phyloP scores from a whole-genome alignment of 2,888 invertebrate genomes.

The Belgica antarctica region DNA sequence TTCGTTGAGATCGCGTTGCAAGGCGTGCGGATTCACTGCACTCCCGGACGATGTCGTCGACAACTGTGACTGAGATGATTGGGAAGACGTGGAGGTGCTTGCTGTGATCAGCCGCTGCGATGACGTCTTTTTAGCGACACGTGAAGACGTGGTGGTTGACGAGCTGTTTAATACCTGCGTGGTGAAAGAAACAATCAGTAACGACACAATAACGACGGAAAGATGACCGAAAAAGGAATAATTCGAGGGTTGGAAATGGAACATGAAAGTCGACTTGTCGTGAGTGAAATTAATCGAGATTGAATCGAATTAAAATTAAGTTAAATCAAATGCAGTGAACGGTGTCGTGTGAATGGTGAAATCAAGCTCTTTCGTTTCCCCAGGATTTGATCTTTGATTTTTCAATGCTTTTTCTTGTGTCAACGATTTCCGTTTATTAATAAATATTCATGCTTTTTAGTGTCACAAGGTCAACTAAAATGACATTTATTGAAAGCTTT shows the following conservation, averaged over 20 bases:
- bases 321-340: no score
- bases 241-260: neutral
- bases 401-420: no score
- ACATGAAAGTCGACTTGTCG: neutral
- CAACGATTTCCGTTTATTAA: no score
- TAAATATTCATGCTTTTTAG: no score
- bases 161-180: slow-evolving; percentile 54
- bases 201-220: neutral
- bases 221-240: neutral
- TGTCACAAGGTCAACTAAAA: no score
- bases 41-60: slow-evolving; percentile 57
- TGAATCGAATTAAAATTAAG: no score
- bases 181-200: neutral
- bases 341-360: no score
- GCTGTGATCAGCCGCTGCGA: slow-evolving; percentile 58
- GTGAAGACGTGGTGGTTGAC: slow-evolving; percentile 53
- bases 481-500: no score
- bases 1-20: slow-evolving; percentile 76
- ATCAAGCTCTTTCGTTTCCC: no score
- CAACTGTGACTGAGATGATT: slow-evolving; percentile 15
- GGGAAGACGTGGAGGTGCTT: slow-evolving; percentile 26
- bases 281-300: neutral
- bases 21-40: slow-evolving; percentile 78
- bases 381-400: no score
- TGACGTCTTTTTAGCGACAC: slow-evolving; percentile 46